Evolutionary conservation across 2,888 invertebrate species (phyloP).

Genomic region (Ethmia dodecea): DNA sequence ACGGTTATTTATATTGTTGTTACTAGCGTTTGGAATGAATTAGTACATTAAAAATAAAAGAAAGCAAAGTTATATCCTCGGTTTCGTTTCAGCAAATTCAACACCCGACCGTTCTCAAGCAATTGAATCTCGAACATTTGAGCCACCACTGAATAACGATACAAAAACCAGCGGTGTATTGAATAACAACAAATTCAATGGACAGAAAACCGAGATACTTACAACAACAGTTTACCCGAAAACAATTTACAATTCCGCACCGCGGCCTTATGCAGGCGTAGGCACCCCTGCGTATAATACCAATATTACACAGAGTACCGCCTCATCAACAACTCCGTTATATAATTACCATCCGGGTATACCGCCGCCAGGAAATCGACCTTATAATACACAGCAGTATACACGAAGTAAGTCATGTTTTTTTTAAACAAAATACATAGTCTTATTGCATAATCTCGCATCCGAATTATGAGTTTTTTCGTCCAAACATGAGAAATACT

Average conservation of each 20-base stretch:
- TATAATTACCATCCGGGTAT: slow-evolving; percentile 22
- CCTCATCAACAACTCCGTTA: slow-evolving; percentile 7
- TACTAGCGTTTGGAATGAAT: no score
- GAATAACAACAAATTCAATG: slow-evolving; percentile 2
- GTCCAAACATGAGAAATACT: no score
- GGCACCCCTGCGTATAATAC: neutral
- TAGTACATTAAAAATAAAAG: no score
- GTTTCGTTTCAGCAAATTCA: neutral
- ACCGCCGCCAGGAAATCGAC: slow-evolving; percentile 23
- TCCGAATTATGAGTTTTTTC: no score
- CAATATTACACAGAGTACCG: no score
- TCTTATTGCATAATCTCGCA: no score
- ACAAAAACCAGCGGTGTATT: slow-evolving; percentile 1
- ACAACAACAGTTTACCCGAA: neutral
- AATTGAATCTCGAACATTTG: neutral
- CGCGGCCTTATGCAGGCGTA: neutral
- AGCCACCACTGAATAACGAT: no score
- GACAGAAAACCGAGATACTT: slow-evolving; percentile 1
- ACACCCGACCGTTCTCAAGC: neutral
- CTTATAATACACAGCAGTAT: slow-evolving; percentile 19
- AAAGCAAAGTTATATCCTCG: no score
- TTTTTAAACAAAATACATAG: no score
- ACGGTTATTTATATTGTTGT: no score
- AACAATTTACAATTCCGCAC: neutral
- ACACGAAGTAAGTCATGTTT: slow-evolving; percentile 13